Evolutionary conservation across 2,113 vertebrate genomes (phyloP).

Genomic region (Perca schrenkii): DNA sequence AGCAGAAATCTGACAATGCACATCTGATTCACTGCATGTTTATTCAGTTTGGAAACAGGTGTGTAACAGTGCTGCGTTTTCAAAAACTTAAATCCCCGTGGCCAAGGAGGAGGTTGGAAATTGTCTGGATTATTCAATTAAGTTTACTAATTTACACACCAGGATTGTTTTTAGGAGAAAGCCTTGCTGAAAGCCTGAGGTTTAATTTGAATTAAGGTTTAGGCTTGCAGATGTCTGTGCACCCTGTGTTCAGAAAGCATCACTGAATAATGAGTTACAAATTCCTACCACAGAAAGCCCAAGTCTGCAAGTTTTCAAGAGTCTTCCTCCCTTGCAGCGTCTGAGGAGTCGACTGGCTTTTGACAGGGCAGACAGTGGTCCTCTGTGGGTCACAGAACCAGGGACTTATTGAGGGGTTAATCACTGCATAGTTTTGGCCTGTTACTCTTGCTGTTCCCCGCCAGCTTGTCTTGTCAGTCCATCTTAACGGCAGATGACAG

Average conservation of each 20-base stretch:
- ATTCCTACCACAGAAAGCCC: slow-evolving; percentile 35
- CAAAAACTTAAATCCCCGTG: not conserved
- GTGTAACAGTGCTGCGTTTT: not conserved
- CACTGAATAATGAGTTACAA: slow-evolving; percentile 49
- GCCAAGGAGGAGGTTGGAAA: not conserved
- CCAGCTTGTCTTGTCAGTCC: slow-evolving; percentile 59
- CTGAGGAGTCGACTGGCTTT: slow-evolving; percentile 3
- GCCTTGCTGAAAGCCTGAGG: not conserved
- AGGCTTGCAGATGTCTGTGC: slow-evolving; percentile 30
- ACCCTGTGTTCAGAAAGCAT: slow-evolving; percentile 32
- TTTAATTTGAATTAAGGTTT: slow-evolving; percentile 56
- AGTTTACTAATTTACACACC: slow-evolving; percentile 37
- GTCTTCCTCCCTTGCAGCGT: not conserved
- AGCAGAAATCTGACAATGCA: slow-evolving; percentile 25
- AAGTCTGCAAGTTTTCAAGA: slow-evolving; percentile 35
- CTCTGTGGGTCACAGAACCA: slow-evolving; percentile 60
- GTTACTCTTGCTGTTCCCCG: slow-evolving; percentile 41
- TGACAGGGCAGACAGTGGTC: slow-evolving; percentile 58
- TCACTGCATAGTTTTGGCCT: slow-evolving; percentile 58
- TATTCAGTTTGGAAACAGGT: slow-evolving; percentile 10
- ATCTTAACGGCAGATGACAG: slow-evolving; percentile 64
- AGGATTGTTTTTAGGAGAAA: slow-evolving; percentile 13
- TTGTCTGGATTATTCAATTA: slow-evolving; percentile 28
- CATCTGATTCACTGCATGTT: slow-evolving; percentile 34
- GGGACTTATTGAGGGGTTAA: slow-evolving; percentile 63